Evolutionary conservation across 2,113 vertebrate genomes (phyloP).

Genomic region (Gymnarchus niloticus): DNA sequence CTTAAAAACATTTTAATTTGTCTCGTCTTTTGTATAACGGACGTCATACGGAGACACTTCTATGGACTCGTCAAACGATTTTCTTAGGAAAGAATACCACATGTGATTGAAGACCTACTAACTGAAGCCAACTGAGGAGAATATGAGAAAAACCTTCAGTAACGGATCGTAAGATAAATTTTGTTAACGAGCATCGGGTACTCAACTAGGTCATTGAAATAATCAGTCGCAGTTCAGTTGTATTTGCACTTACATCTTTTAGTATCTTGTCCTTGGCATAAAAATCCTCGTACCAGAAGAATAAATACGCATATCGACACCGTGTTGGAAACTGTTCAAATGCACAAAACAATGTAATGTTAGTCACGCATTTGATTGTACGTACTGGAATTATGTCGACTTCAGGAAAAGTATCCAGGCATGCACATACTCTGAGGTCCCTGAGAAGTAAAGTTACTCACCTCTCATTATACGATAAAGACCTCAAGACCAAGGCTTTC

Average conservation of each 20-base stretch:
- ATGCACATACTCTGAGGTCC: background rate
- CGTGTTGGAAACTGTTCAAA: conserved; percentile 7
- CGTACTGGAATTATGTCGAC: background rate
- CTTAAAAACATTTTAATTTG: too few relatives aligned
- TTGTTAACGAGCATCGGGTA: background rate
- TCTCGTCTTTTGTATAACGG: background rate
- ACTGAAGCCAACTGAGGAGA: too few relatives aligned
- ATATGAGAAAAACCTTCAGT: background rate
- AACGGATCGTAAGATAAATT: background rate
- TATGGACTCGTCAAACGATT: background rate
- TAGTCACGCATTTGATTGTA: background rate
- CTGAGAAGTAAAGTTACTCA: background rate
- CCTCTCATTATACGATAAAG: conserved; percentile 10
- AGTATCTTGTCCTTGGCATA: conserved; percentile 11
- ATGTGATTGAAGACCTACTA: background rate
- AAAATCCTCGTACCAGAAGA: conserved; percentile 40
- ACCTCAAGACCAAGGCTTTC: background rate
- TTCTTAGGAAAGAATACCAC: background rate
- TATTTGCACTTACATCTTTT: conserved; percentile 38
- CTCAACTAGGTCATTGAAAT: background rate
- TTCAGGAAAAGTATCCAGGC: background rate
- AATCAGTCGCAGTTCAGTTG: background rate
- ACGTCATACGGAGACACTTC: background rate
- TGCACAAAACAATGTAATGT: background rate
- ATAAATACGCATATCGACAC: conserved; percentile 25